These are phyloP conservation scores for Cerceris ruficornis DNA, from an alignment of 2,888 invertebrate genomes.

Conservation along the genomic window DNA sequence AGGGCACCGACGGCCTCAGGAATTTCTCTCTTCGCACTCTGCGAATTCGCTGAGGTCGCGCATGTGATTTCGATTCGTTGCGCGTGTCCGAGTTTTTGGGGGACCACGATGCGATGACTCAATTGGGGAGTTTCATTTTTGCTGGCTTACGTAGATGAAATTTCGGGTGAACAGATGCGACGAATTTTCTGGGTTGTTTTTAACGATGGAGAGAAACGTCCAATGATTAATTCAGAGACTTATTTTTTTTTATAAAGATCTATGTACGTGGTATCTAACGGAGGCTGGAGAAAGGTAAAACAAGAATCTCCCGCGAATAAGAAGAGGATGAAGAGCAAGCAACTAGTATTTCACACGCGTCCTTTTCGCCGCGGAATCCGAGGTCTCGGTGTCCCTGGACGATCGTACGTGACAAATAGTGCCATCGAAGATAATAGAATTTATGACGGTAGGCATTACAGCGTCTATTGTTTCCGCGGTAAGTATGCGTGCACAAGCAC, in stretches of 20 bases:
- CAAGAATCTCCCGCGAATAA: too few species aligned
- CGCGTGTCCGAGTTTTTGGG: neutral
- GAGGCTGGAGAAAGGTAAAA: too few species aligned
- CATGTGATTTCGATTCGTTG: slow-evolving; percentile 7
- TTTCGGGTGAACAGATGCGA: too few species aligned
- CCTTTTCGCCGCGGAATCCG: neutral
- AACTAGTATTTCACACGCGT: neutral
- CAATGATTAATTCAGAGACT: too few species aligned
- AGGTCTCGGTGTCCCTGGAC: neutral
- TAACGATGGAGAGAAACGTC: too few species aligned
- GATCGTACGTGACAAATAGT: slow-evolving; percentile 59
- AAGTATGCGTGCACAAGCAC: slow-evolving; percentile 20
- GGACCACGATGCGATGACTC: too few species aligned
- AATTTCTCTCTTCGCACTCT: slow-evolving; percentile 22
- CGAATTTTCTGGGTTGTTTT: too few species aligned
- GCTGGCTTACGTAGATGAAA: too few species aligned
- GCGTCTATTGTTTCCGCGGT: slow-evolving; percentile 59
- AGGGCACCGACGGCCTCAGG: slow-evolving; percentile 34
- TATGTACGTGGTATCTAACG: too few species aligned
- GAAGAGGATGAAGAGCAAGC: too few species aligned
- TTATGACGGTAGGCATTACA: slow-evolving; percentile 55
- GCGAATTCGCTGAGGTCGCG: neutral
- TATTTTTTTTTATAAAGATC: too few species aligned
- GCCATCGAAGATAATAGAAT: slow-evolving; percentile 62
- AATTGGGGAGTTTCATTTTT: too few species aligned